Conservation (phyloP, 1,140 invertebrate genomes). For the Leptonema lineaticorne region DNA sequence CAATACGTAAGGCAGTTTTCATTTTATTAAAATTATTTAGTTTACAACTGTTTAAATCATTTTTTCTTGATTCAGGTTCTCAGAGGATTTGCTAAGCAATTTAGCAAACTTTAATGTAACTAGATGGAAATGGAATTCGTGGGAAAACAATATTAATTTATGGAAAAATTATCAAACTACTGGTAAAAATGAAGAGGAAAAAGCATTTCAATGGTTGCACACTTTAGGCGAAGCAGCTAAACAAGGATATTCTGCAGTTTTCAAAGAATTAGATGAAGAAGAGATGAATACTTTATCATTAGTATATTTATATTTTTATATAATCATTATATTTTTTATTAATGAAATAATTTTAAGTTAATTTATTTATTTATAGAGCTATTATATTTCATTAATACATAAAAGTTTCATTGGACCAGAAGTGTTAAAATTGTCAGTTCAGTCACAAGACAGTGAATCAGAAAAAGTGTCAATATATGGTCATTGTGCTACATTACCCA, state of each 20-base stretch:
- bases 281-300: constrained; percentile 48
- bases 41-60: too few relatives aligned
- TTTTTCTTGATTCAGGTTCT: neutral
- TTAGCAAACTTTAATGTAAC: neutral
- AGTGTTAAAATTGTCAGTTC: constrained; percentile 47
- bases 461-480: constrained; percentile 49
- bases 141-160: constrained; percentile 22
- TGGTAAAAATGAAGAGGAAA: constrained; percentile 28
- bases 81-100: neutral
- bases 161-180: constrained; percentile 25
- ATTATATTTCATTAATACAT: constrained; percentile 55
- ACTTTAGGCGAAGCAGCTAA: constrained; percentile 52
- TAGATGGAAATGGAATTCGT: neutral
- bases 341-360: neutral
- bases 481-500: constrained; percentile 49
- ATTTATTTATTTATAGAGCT: constrained; percentile 48
- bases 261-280: constrained; percentile 48
- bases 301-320: constrained; percentile 44
- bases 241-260: constrained; percentile 51
- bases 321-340: neutral
- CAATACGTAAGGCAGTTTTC: too few relatives aligned
- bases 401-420: constrained; percentile 52
- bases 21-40: too few relatives aligned
- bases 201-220: constrained; percentile 51
- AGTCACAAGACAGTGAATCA: constrained; percentile 43